Base-by-base conservation (phyloP, 2,888 invertebrate genomes). In the Andrena praecox region DNA sequence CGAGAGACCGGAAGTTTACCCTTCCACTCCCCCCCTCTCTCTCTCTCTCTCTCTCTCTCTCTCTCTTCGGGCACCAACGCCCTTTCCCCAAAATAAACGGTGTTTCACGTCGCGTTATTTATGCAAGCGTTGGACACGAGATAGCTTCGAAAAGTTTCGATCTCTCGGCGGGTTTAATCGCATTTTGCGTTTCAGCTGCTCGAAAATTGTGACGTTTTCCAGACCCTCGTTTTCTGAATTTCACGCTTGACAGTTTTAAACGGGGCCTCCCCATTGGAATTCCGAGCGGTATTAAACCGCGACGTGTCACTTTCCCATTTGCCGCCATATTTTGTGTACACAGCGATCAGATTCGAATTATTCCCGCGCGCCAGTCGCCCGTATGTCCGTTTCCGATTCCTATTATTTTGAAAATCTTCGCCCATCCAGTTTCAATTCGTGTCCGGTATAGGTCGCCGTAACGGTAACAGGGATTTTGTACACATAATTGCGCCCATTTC, bases 1-100 rank as follows among this genome's bases (percentile, higher is more conserved):
- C 84, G 59, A 56, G 89, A 84, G 89, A 89, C 72, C 77, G 83
- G 83, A 87, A 87, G 84, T 88, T 87, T 77, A 64, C 70, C 74
- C 79, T 48, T 60, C 60, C 27, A 35, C 16, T 7, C 63, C 42
- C 54, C 0, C 24, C 12, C 42, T 20, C 20, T 48, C 24, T 50
- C 62, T n/a, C 8, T 3, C 27, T n/a, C 64, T 10, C 27, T 12
- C 12, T 24, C 4, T 5, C 52, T 54, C 27, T n/a, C 27, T 7
- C 62, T 24, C 54, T 3, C 24, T 29, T 48, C 64, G 20, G 29
- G 31, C 48, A 66, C 84, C 76, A 27, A 56, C 73, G 48, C 24
- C 67, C 62, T 10, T 31, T n/a, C 52, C 35, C 76, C 78, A 85
- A 84, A 88, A 87, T 87, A 85, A 89, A 88, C 87, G 80, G 77